These are phyloP conservation scores for Rotaria sp. DNA, from an alignment of 2,888 invertebrate genomes.

Conservation along the genomic window DNA sequence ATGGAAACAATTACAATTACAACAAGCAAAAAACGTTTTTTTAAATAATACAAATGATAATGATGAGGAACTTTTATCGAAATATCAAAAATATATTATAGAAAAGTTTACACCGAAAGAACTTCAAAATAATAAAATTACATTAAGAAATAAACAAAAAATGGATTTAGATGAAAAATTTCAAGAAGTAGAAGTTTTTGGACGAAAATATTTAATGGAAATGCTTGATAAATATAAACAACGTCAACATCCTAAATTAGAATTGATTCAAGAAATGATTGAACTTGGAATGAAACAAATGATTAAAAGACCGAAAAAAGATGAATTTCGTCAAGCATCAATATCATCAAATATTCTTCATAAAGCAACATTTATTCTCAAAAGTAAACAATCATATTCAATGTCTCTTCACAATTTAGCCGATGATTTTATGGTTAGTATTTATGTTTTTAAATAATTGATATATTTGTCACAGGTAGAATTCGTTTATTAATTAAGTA, in stretches of 20 bases:
- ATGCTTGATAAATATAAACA: background rate
- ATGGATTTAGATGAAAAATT: background rate
- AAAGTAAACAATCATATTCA: background rate
- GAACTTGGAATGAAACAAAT: background rate
- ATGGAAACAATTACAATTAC: background rate
- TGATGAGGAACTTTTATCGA: background rate
- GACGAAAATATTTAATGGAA: background rate
- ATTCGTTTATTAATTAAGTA: too few relatives aligned
- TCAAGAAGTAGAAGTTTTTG: background rate
- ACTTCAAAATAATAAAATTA: background rate
- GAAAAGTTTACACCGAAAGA: background rate
- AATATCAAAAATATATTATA: background rate
- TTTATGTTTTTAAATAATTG: background rate
- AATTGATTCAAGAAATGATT: background rate
- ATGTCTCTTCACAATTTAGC: background rate
- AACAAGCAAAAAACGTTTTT: background rate
- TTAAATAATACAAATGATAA: background rate
- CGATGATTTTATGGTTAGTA: background rate
- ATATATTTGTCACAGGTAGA: too few relatives aligned
- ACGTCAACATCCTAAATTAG: background rate
- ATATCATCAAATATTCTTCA: background rate
- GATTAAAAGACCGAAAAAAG: background rate
- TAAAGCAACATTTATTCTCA: background rate
- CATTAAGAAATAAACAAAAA: background rate
- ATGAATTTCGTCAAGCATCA: background rate